phyloP scores from a whole-genome alignment of 2,888 invertebrate species.

The Heliothis peltigera region DNA sequence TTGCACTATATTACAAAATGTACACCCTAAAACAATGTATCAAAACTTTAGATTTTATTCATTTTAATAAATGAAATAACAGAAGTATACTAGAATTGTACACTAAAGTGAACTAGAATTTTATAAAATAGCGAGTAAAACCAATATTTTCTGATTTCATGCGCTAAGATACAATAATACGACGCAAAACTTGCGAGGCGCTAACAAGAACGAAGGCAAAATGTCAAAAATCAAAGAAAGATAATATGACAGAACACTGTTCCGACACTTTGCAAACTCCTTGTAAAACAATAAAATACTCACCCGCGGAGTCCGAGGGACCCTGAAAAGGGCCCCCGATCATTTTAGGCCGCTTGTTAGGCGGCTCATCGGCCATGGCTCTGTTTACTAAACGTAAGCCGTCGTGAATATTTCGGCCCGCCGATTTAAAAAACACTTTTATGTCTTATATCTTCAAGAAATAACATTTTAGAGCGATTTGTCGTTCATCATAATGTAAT shows the following conservation, averaged over 20 bases:
- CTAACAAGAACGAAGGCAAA: conserved; percentile 85
- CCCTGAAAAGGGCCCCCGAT: conserved; percentile 95
- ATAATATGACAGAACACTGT: conserved; percentile 85
- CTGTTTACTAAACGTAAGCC: conserved; percentile 92
- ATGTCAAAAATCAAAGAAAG: conserved; percentile 86
- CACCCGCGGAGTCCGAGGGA: conserved; percentile 94
- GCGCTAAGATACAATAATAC: conserved; percentile 80
- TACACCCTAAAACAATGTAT: conserved; percentile 46
- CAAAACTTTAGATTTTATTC: conserved; percentile 49
- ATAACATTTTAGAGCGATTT: conserved; percentile 89
- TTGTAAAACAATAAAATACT: conserved; percentile 86
- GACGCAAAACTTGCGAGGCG: conserved; percentile 88
- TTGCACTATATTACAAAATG: conserved; percentile 35
- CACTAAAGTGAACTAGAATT: conserved; percentile 29
- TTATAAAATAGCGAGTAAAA: conserved; percentile 33
- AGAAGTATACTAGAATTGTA: conserved; percentile 41
- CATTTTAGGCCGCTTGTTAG: conserved; percentile 98
- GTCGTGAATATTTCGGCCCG: conserved; percentile 91
- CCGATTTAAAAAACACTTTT: conserved; percentile 90
- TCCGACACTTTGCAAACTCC: conserved; percentile 77
- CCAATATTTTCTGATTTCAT: conserved; percentile 54
- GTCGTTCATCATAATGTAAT: conserved; percentile 89
- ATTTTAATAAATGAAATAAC: conserved; percentile 60
- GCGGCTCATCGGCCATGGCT: conserved; percentile 98
- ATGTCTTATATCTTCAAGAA: conserved; percentile 88